Evolutionary conservation across 2,888 invertebrate genomes (phyloP), one percentile per base, ranked within the genome.

Genomic region (Drymonia ruficornis): DNA sequence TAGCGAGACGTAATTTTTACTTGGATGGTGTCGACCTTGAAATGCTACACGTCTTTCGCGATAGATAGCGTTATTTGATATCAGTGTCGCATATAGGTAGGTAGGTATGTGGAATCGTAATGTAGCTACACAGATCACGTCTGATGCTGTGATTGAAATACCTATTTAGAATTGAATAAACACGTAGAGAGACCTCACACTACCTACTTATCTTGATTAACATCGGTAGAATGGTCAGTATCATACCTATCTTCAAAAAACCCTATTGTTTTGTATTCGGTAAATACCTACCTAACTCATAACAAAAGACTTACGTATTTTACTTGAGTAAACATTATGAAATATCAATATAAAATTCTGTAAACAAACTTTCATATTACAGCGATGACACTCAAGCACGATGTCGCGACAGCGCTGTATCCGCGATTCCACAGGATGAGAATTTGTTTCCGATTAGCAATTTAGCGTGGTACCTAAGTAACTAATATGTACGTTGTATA

Each of bases 11-110:
- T 13, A 16, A 13, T 34, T 47, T 47, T 47, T 47, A 34, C 12
- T 31, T 47, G 16, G 34, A 31, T 34, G 18, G 18, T 9, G 18
- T 34, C 34, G 34, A 34, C 47, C 47, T 47, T 47, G 47, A 34
- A 13, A 1, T 34, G 47, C 16, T 34, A 47, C 43, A 38, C 45
- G 15, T 45, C 45, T 45, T 45, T 45, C 15, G 45, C 45, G 28
- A 28, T 28, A 46, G 47, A 47, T 47, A 47, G 29, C 34, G 47
- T 34, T 34, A 18, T 47, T 18, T 13, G 47, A 34, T 47, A 47
- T 34, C 46, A 31, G 31, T 44, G 31, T n/a, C n/a, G n/a, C n/a
- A n/a, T n/a, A n/a, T 31, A 0, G 28, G 46, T 31, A 23, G 28
- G 16, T 28, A 18, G 2, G 5, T 23, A 19, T 11, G 2, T 29